Base-by-base conservation (phyloP, 1,140 invertebrate genomes). In the Orussus abietinus region DNA sequence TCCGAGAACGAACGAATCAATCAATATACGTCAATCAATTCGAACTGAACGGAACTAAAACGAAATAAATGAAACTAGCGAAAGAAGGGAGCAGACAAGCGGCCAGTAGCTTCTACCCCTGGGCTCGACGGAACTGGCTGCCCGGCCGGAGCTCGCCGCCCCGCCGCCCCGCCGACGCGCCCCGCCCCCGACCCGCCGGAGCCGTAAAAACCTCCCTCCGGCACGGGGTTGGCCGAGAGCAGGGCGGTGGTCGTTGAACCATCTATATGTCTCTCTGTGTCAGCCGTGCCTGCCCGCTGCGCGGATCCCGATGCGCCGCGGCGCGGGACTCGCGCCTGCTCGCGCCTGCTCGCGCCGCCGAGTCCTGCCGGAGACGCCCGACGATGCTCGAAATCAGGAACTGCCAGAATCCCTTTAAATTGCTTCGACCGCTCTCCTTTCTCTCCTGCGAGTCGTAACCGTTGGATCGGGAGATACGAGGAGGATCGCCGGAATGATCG, bases 171-270 rank as follows among this genome's bases (percentile, higher is more conserved):
- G 22, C 39, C 33, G 14, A 19, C 33, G 12, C 4, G 33, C 15
- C 5, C 5, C 9, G 33, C 12, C 33, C 33, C 10, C 17, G 33
- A 19, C 10, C 29, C 22, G 25, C 31, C 29, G 40, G 18, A 31
- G 37, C 39, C 37, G 13, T 11, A 29, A 38, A 25, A 25, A 38
- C 13, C 21, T 14, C n/a, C n/a, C n/a, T n/a, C n/a, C 35, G 28
- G 4, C 25, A 55, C 49, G 53, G 62, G 64, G 62, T 64, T 61
- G 59, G 62, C 51, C 56, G 57, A 67, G 59, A 66, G 53, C 54
- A 70, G 68, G 66, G 68, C 70, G 68, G 68, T 72, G 70, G 68
- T 73, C 69, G 61, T 73, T 73, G 68, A 73, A 71, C 68, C 54
- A 63, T 57, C 51, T 36, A n/a, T n/a, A n/a, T n/a, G n/a, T n/a